phyloP scores from a whole-genome alignment of 2,797 vertebrate genomes.

The Delichon dasypus region DNA sequence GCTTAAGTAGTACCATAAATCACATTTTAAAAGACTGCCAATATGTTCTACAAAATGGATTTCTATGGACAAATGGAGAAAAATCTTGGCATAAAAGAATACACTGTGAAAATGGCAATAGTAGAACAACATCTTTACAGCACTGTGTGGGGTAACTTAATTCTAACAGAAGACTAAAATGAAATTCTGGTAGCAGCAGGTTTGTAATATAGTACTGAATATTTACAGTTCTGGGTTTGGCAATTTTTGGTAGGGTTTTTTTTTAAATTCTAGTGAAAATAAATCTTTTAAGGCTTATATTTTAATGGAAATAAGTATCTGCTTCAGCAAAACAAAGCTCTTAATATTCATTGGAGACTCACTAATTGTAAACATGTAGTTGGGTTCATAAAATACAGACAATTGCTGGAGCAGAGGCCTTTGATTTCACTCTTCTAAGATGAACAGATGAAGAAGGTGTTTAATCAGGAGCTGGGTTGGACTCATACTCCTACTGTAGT shows the following conservation, averaged over 20 bases:
- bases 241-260: neutral
- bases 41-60: constrained; percentile 51
- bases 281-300: neutral
- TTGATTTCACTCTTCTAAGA: neutral
- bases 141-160: neutral
- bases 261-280: neutral
- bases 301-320: neutral
- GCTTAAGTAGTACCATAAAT: constrained; percentile 47
- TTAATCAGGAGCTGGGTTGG: neutral
- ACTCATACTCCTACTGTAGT: rapidly evolving
- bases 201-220: neutral
- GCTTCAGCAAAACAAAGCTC: neutral
- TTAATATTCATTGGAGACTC: neutral
- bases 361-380: neutral
- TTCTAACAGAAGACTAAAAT: neutral
- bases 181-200: neutral
- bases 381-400: neutral
- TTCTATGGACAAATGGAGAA: constrained; percentile 30
- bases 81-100: constrained; percentile 49
- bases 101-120: neutral
- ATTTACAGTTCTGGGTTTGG: neutral
- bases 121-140: neutral
- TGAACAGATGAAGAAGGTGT: neutral
- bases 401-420: neutral
- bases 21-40: constrained; percentile 49